Conservation (phyloP, 1,140 invertebrate species). For the Choristoneura fumiferana region DNA sequence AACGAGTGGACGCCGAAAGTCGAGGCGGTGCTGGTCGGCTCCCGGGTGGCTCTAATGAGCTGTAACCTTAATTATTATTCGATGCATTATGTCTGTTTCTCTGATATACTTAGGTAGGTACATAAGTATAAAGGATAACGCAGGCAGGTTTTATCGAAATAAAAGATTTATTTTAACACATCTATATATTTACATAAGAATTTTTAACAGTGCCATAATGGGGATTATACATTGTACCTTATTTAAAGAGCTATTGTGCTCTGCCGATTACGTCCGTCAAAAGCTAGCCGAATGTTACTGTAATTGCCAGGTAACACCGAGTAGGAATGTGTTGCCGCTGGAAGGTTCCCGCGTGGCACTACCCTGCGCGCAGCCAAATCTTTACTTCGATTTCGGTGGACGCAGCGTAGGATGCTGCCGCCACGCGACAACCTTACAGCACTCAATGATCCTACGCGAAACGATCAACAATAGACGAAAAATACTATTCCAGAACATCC, state of each 20-base stretch:
- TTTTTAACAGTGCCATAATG: slow-evolving; percentile 73
- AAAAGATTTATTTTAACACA: slow-evolving; percentile 70
- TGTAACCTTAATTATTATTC: too few species aligned
- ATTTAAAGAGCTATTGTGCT: slow-evolving; percentile 56
- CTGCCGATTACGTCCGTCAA: slow-evolving; percentile 33
- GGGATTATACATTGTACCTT: slow-evolving; percentile 59
- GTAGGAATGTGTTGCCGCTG: slow-evolving; percentile 54
- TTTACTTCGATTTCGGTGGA: slow-evolving; percentile 62
- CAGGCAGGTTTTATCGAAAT: slow-evolving; percentile 34
- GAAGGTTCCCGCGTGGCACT: slow-evolving; percentile 49
- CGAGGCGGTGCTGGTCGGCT: too few species aligned
- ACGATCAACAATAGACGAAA: slow-evolving; percentile 24
- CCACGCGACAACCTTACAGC: slow-evolving; percentile 45
- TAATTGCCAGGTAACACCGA: slow-evolving; percentile 54
- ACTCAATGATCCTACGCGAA: slow-evolving; percentile 41
- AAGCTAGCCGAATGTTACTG: slow-evolving; percentile 56
- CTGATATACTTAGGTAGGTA: too few species aligned
- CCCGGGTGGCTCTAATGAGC: too few species aligned
- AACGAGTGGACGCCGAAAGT: too few species aligned
- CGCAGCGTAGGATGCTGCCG: slow-evolving; percentile 70
- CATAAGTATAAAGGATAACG: too few species aligned
- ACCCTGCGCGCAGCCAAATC: slow-evolving; percentile 70
- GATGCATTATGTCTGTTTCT: too few species aligned
- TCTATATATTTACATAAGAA: slow-evolving; percentile 78
- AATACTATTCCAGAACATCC: slow-evolving; percentile 24